A percentile compares a stretch with the other conserved stretches of the same genome.
These are phyloP conservation scores for Peromyscus leucopus DNA, from an alignment of 2,113 vertebrate genomes.

Conservation along the genomic window DNA sequence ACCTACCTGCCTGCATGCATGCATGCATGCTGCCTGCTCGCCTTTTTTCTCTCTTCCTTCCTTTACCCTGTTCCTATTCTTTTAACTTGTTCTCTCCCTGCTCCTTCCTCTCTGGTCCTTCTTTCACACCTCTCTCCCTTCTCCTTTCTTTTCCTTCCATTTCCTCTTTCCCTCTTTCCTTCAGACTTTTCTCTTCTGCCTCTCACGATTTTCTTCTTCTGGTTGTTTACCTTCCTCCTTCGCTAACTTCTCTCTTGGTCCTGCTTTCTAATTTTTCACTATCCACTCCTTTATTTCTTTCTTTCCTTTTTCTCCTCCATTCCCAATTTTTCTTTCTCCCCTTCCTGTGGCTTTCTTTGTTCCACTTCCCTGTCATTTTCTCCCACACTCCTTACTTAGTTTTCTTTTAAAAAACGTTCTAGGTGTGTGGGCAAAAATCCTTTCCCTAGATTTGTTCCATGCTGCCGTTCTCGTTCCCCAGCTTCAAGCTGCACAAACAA, in stretches of 20 bases:
- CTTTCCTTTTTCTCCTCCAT: background rate
- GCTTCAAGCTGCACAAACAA: conserved; percentile 47
- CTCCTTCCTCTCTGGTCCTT: background rate
- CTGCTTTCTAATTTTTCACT: background rate
- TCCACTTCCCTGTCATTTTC: background rate
- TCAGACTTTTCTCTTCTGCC: background rate
- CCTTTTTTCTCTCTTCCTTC: background rate
- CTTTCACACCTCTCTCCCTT: background rate
- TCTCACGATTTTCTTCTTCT: no score
- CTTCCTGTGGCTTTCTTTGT: background rate
- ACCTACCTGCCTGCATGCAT: no score
- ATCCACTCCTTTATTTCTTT: no score
- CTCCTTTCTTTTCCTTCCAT: background rate
- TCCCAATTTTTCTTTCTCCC: background rate
- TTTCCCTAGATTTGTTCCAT: background rate
- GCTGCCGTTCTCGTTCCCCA: background rate
- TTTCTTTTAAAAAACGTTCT: background rate
- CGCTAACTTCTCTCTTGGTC: background rate
- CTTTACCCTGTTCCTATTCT: background rate
- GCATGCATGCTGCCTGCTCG: no score
- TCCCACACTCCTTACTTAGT: background rate
- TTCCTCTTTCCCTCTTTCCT: no score
- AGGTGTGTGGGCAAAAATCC: conserved; percentile 16
- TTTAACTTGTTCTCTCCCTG: background rate
- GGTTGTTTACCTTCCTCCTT: no score